Evolutionary conservation across 2,888 invertebrate genomes (phyloP), one percentile per base, ranked within the genome.

Genomic region (Archips crataeganus): DNA sequence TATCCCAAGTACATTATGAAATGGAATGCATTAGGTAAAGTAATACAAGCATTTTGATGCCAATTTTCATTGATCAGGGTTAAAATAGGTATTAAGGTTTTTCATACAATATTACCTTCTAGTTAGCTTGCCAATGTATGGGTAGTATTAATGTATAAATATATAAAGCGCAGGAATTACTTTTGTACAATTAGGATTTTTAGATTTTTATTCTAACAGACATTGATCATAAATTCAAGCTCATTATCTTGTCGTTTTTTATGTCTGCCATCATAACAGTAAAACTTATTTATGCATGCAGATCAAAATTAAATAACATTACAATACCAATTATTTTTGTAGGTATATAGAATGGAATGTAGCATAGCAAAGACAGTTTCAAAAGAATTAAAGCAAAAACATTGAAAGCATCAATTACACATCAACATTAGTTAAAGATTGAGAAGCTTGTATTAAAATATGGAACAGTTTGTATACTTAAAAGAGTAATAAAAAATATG

Each of bases 1-100:
- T 85, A 79, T 77, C 84, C 75, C 80, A 79, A 81, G 80, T 80
- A 81, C 77, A 80, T 80, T 23, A 79, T 82, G 83, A 79, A 80
- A 81, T 90, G 93, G 93, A 93, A 93, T 93, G 93, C 84, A 84
- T 85, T 76, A 81, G 78, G 78, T 61, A 82, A 77, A 59, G 60
- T 69, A 64, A 66, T 47, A 63, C 47, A 54, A 54, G 39, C 39
- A 39, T 23, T 9, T 36, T n/a, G 10, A 6, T 49, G 10, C 9
- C 8, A 34, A 63, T 47, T 34, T 45, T 45, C 45, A 62, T 42
- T 54, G 9, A 54, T 54, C 51, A 23, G n/a, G 49, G 5, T 49
- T 11, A 3, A 45, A 5, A 49, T n/a, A 49, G n/a, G 4, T n/a
- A 23, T 23, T 23, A 13, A 49, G 1, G 49, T n/a, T 49, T 13